Evolutionary conservation across 2,113 vertebrate genomes (phyloP), one percentile per base, ranked within the genome.

Genomic region (Nibea coibor): DNA sequence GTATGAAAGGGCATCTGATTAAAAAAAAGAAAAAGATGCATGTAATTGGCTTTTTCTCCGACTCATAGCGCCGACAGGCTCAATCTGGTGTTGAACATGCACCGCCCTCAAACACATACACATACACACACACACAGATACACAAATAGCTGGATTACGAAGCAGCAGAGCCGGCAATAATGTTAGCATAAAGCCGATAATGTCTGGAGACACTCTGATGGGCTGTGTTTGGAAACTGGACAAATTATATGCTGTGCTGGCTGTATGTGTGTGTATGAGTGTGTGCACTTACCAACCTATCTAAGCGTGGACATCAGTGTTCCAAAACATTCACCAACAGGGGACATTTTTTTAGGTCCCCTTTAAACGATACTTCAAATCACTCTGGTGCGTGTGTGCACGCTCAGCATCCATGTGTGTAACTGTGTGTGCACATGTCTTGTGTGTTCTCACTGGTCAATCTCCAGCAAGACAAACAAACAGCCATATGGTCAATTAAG

Each of bases 401-500:
- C 47, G 57, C 67, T 31, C 53, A 62, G 75, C 59, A 67, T 61
- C 11, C 45, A 53, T 72, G 61, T 68, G 56, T 51, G 80, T 74
- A 50, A 35, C n/a, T 15, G 54, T 58, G 59, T 76, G 47, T 58
- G 61, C 39, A 72, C 81, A 74, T 72, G 31, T 35, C 31, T 35
- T 35, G 28, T 50, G 63, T 61, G 28, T 64, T 80, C 39, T 73
- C 35, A 39, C 71, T 93, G 90, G 88, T 86, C 73, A 78, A 24
- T 83, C 82, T 91, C 77, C 85, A 90, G 86, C 75, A 64, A 51
- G 64, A 89, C 87, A 92, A 88, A 89, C 86, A 90, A 89, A 88
- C 80, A 88, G 85, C 89, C 93, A 94, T 94, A 94, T 91, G 93
- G 91, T 85, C 89, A 93, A 94, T 94, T 94, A 95, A 89, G 86